Conservation (phyloP, 2,888 invertebrate species). For the Synanthedon vespiformis region DNA sequence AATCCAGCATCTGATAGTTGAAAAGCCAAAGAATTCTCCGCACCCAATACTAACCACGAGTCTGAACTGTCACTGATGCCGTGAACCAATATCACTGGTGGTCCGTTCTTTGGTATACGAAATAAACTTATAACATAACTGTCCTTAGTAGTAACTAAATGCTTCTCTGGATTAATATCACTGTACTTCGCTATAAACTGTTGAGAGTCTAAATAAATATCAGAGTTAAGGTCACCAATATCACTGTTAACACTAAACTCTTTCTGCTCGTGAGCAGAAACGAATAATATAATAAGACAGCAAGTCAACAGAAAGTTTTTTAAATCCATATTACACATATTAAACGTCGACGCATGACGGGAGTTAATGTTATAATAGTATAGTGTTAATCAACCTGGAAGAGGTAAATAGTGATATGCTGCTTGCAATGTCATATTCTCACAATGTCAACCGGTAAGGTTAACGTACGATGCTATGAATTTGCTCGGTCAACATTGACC, state of each 20-base stretch:
- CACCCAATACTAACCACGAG: constrained; percentile 49
- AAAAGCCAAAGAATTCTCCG: constrained; percentile 37
- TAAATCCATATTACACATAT: constrained; percentile 19
- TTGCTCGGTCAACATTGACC: constrained; percentile 16
- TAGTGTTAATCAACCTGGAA: constrained; percentile 1
- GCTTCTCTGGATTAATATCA: constrained; percentile 24
- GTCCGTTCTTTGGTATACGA: constrained; percentile 40
- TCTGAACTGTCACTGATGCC: constrained; percentile 57
- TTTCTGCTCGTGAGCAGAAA: constrained; percentile 17
- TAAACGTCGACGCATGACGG: constrained; percentile 23
- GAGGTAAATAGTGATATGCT: constrained; percentile 3
- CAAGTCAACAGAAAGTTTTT: constrained; percentile 14
- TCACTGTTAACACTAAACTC: constrained; percentile 9
- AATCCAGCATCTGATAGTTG: constrained; percentile 38
- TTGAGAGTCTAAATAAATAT: constrained; percentile 36
- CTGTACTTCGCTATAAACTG: constrained; percentile 43
- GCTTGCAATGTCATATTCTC: neutral
- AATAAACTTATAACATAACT: constrained; percentile 40
- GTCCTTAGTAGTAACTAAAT: constrained; percentile 41
- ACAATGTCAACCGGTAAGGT: constrained; percentile 23
- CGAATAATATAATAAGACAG: constrained; percentile 19
- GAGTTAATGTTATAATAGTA: constrained; percentile 8
- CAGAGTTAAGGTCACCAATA: constrained; percentile 23
- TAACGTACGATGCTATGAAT: neutral
- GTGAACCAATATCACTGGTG: constrained; percentile 45